Evolutionary conservation across 2,888 invertebrate species (phyloP).

Genomic region (Leptopterna dolabrata): DNA sequence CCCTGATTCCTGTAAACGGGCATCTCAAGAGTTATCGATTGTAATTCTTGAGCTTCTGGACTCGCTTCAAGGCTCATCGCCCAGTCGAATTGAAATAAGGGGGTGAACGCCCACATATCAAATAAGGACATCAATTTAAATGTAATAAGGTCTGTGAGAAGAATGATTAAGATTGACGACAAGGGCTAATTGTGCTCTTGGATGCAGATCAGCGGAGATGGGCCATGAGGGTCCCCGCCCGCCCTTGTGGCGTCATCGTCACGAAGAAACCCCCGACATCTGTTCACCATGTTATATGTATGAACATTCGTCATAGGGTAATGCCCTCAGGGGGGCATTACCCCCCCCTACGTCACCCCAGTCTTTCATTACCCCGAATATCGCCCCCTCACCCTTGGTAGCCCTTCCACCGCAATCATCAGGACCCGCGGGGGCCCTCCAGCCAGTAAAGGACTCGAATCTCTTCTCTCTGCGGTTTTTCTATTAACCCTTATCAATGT

Average conservation of each 20-base stretch:
- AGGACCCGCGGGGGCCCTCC: background rate
- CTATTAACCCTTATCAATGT: conserved; percentile 51
- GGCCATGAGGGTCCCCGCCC: conserved; percentile 33
- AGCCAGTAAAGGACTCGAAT: conserved; percentile 26
- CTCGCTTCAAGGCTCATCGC: background rate
- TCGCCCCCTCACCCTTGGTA: background rate
- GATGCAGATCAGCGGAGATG: conserved; percentile 53
- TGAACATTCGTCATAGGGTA: conserved; percentile 53
- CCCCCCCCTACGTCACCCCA: background rate
- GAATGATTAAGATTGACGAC: conserved; percentile 58
- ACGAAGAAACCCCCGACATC: conserved; percentile 41
- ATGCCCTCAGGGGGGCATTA: conserved; percentile 14
- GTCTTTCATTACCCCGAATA: background rate
- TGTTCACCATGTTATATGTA: conserved; percentile 53
- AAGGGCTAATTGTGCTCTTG: conserved; percentile 50
- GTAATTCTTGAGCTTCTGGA: too few relatives aligned
- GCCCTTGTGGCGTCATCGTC: background rate
- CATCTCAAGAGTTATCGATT: too few relatives aligned
- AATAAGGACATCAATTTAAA: conserved; percentile 54
- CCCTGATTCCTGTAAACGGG: too few relatives aligned
- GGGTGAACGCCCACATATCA: conserved; percentile 46
- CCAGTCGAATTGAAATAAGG: background rate
- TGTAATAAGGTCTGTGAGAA: conserved; percentile 50
- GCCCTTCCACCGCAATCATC: conserved; percentile 40
- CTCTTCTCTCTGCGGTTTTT: conserved; percentile 42